Conservation (phyloP, 2,797 vertebrate genomes). For the Bufotes viridis region DNA sequence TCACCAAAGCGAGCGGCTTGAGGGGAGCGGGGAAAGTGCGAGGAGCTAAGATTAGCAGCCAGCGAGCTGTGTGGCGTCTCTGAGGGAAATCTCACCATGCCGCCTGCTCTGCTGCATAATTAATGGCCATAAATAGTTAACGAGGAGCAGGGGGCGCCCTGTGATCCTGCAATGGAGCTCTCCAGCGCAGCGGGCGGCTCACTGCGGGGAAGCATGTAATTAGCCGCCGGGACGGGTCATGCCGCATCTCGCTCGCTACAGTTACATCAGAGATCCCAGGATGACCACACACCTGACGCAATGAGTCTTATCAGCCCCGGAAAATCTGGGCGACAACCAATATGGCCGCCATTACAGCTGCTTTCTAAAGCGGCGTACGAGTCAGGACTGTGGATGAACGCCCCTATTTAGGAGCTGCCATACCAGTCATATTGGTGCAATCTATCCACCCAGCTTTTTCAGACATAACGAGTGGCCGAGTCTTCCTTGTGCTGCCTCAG, state of each 20-base stretch:
- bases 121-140: slow-evolving; percentile 36
- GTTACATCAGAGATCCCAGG: neutral
- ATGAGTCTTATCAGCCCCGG: neutral
- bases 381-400: neutral
- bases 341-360: neutral
- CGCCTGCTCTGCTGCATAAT: slow-evolving; percentile 33
- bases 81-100: slow-evolving; percentile 13
- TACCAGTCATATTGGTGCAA: neutral
- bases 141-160: neutral
- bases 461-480: neutral
- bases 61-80: neutral
- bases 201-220: neutral
- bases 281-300: neutral
- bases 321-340: neutral
- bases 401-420: too few species aligned
- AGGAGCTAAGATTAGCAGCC: neutral
- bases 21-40: neutral
- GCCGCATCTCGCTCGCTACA: neutral
- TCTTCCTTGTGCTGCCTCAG: neutral
- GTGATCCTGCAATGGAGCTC: slow-evolving; percentile 12
- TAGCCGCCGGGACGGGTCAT: neutral
- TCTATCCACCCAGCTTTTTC: neutral
- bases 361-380: neutral
- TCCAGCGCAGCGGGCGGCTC: neutral
- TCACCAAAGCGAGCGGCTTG: neutral